Evolutionary conservation across 2,888 invertebrate species (phyloP), one percentile per base, ranked within the genome.

Genomic region (Himalopsyche tibetana): DNA sequence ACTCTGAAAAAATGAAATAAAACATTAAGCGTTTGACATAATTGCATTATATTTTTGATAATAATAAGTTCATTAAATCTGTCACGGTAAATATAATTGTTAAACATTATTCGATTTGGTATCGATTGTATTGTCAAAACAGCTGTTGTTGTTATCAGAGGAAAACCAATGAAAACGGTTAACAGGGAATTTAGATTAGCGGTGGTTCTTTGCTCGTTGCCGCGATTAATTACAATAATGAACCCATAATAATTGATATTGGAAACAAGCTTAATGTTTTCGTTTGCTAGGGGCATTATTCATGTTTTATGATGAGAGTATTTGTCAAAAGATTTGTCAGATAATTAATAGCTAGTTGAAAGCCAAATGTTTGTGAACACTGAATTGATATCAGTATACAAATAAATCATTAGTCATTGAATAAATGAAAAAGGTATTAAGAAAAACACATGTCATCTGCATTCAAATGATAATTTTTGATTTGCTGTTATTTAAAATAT

Each of bases 211-310:
- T 74, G 74, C 19, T 8, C 28, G 28, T 63, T 28, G 63, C 63
- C 28, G n/a, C 11, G 3, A 38, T 74, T 19, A 69, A 69, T 69
- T 36, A 74, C 12, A 8, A 36, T 74, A 38, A 74, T 74, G 36
- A 28, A 74, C 28, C 38, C 38, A 36, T 74, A 74, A 38, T 74
- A 74, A 74, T 74, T 74, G 74, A 74, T 74, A 74, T 74, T 74
- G 36, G 36, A 11, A 74, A 36, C 36, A 36, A 74, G 36, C 38
- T 28, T 74, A 38, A 74, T 74, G 74, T 74, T 74, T 74, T 36
- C 74, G 36, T 38, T 11, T 9, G 38, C 74, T 15, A 4, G 12
- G 15, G 15, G 74, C 69, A 15, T 12, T 36, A 36, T 74, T 15
- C 36, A 38, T 38, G 28, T 74, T 74, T 38, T 38, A 74, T 74